Conservation (phyloP, 1,140 invertebrate species). For the Zaprionus taronus region DNA sequence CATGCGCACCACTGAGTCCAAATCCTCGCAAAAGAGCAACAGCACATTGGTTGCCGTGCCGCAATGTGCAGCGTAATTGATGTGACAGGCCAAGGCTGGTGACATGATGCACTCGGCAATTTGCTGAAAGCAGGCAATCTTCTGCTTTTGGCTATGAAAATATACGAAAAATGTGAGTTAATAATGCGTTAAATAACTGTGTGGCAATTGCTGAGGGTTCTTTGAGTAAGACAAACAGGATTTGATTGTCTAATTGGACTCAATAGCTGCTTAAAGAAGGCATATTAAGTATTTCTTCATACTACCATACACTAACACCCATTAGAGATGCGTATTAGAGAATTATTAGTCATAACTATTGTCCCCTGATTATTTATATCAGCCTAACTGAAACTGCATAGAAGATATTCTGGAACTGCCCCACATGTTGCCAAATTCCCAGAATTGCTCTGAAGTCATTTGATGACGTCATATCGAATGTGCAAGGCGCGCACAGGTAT, state of each 20-base stretch:
- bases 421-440: background rate
- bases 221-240: background rate
- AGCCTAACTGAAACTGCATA: background rate
- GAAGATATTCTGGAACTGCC: background rate
- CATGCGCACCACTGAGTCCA: constrained; percentile 91
- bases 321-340: too few species aligned
- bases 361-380: too few species aligned
- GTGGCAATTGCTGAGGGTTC: too few species aligned
- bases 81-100: constrained; percentile 84
- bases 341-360: too few species aligned
- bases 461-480: constrained; percentile 51
- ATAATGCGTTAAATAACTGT: background rate
- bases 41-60: constrained; percentile 90
- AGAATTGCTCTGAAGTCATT: constrained; percentile 4
- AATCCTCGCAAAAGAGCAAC: constrained; percentile 90
- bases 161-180: constrained; percentile 41
- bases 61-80: constrained; percentile 89
- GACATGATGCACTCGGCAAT: constrained; percentile 89
- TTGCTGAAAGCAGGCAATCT: constrained; percentile 88
- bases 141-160: constrained; percentile 88
- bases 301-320: too few species aligned
- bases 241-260: too few species aligned
- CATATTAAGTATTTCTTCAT: too few species aligned
- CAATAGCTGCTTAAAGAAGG: too few species aligned
- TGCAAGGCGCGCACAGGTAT: background rate